Evolutionary conservation across 2,888 invertebrate genomes (phyloP).

Genomic region (Philaethria dido): DNA sequence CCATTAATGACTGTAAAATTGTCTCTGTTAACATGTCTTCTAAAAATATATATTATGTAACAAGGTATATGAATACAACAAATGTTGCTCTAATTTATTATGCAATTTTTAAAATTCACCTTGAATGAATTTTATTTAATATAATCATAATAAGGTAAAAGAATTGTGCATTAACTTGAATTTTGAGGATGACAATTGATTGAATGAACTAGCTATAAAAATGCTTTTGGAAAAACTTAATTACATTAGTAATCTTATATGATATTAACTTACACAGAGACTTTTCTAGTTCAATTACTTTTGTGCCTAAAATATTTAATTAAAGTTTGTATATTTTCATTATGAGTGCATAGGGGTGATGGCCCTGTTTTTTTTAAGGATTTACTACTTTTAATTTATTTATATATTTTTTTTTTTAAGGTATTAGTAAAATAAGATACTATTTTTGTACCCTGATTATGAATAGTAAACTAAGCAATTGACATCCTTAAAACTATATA

Average conservation of each 20-base stretch:
- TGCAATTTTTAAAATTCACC: not conserved
- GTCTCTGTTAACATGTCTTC: conserved; percentile 1
- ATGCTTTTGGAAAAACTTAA: not conserved
- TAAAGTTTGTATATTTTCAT: conserved; percentile 10
- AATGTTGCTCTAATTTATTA: not conserved
- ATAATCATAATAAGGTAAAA: not conserved
- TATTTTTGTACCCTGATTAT: conserved; percentile 38
- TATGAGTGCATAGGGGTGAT: not conserved
- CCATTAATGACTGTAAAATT: conserved; percentile 26
- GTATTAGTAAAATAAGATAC: conserved; percentile 34
- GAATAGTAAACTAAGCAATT: conserved; percentile 28
- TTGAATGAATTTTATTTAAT: not conserved
- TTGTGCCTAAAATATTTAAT: conserved; percentile 4
- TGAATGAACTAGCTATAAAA: not conserved
- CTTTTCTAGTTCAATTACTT: not conserved
- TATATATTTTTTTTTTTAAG: conserved; percentile 12
- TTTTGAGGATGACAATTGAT: not conserved
- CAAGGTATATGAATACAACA: not conserved
- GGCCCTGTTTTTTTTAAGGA: not conserved
- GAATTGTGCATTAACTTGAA: not conserved
- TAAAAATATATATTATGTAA: not conserved
- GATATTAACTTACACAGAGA: not conserved
- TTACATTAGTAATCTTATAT: not conserved
- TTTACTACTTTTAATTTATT: conserved; percentile 22
- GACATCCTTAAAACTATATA: conserved; percentile 6